These are phyloP conservation scores for Tonatia bakeri DNA, from an alignment of 2,113 vertebrate genomes.

Conservation along the genomic window DNA sequence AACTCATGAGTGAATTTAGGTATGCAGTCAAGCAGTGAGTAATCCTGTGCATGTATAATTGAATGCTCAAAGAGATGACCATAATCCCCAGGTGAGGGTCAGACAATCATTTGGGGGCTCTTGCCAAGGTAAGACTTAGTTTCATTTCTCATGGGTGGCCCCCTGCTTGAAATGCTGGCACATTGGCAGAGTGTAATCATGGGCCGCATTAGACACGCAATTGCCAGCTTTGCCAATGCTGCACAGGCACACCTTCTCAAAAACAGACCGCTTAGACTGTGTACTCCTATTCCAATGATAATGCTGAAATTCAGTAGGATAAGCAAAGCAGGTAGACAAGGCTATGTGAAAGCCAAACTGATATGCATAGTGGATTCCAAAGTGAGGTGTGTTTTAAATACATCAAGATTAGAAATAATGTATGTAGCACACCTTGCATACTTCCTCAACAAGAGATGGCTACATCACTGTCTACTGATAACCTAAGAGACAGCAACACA, in stretches of 20 bases:
- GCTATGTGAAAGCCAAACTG: background rate
- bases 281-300: background rate
- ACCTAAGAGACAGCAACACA: background rate
- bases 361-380: background rate
- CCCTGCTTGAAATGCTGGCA: conserved; percentile 43
- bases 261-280: background rate
- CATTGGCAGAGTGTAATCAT: background rate
- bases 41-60: conserved; percentile 59
- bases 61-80: conserved; percentile 63
- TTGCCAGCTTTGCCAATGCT: background rate
- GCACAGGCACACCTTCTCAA: conserved; percentile 16
- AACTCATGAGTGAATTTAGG: conserved; percentile 56
- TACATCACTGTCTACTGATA: background rate
- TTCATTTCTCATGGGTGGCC: background rate
- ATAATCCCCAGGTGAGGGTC: background rate
- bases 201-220: conserved; percentile 7
- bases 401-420: background rate
- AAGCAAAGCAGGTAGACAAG: background rate
- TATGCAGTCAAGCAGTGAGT: conserved; percentile 61
- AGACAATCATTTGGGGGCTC: background rate
- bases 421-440: background rate
- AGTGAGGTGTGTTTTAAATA: background rate
- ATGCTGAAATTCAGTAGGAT: background rate
- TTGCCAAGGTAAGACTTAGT: background rate
- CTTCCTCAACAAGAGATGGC: background rate